Evolutionary conservation across 2,888 invertebrate genomes (phyloP), one percentile per base, ranked within the genome.

Genomic region (Lomographa bimaculata): DNA sequence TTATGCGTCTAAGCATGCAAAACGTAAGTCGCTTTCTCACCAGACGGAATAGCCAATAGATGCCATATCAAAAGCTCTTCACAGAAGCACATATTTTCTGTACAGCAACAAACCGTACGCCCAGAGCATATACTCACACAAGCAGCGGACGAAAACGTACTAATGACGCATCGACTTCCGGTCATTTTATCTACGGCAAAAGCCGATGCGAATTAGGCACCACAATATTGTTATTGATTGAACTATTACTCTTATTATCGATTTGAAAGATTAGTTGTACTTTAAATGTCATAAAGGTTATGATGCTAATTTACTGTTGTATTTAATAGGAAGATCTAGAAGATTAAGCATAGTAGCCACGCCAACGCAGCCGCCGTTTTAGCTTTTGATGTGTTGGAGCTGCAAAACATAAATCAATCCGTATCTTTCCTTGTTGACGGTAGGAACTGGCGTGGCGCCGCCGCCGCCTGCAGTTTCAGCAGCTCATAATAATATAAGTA

Each of bases 121-220:
- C 50, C 49, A 61, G 53, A 59, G 58, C 60, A 55, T 45, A 59
- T 56, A 80, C 81, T 61, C 82, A 84, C 85, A 83, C 85, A 71
- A 68, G 54, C 69, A 65, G 68, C 68, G 73, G 76, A 83, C 85
- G 79, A 85, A 86, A 85, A 80, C 75, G 81, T 63, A 76, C 76
- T 60, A 67, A 70, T 87, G 86, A 87, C 85, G 84, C 85, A 87
- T 82, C 82, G 65, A 85, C 85, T 86, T 86, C 86, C 86, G 86
- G 85, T 70, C 84, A 78, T 82, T 84, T 84, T 84, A 86, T 86
- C 79, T 75, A 77, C 59, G 66, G 59, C 61, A 60, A 64, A 56
- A 60, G 60, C 58, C 57, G 56, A 62, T 57, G 51, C 58, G 50
- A 52, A 45, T 49, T 53, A 50, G 52, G 57, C 57, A 57, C 46